phyloP scores from a whole-genome alignment of 2,888 invertebrate species.

The Noctuana brunneofusca region DNA sequence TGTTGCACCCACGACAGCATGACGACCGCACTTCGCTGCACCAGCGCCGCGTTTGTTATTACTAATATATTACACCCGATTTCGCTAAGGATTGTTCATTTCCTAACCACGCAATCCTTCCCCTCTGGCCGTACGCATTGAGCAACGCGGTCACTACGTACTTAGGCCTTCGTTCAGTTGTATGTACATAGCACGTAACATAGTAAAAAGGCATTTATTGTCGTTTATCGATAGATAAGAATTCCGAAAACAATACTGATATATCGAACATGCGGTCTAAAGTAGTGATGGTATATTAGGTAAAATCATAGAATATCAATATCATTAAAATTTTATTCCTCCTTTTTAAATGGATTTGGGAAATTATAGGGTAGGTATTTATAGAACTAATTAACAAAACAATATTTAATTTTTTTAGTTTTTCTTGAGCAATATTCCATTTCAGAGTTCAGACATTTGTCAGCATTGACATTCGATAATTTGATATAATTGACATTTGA shows the following conservation, averaged over 20 bases:
- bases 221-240: conserved; percentile 12
- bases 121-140: conserved; percentile 33
- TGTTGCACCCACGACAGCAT: conserved; percentile 72
- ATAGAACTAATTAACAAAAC: no score
- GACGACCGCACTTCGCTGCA: conserved; percentile 36
- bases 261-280: neutral
- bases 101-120: conserved; percentile 34
- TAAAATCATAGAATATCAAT: no score
- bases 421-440: no score
- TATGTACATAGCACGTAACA: neutral
- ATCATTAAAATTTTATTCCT: no score
- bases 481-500: no score
- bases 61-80: conserved; percentile 2
- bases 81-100: conserved; percentile 6
- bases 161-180: conserved; percentile 11
- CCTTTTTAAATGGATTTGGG: no score
- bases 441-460: no score
- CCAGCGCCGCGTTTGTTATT: conserved; percentile 9
- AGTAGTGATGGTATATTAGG: no score
- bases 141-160: conserved; percentile 21
- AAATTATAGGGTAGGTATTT: no score
- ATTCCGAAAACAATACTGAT: neutral
- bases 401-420: no score
- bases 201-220: neutral
- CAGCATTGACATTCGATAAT: no score